Evolutionary conservation across 2,797 vertebrate species (phyloP).

Genomic region (Lerista edwardsae): DNA sequence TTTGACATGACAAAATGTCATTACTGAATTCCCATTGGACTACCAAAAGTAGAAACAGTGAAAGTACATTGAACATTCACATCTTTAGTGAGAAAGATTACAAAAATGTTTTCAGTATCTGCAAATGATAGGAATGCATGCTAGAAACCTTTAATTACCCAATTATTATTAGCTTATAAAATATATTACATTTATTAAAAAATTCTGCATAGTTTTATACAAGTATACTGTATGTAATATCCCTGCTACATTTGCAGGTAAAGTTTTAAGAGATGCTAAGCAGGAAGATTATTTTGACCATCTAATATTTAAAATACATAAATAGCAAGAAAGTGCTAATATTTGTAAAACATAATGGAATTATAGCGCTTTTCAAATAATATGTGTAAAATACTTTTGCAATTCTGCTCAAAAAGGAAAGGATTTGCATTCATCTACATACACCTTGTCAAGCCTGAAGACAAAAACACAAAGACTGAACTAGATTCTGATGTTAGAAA

Average conservation of each 20-base stretch:
- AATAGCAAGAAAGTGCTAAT: conserved; percentile 77
- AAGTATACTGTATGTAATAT: conserved; percentile 78
- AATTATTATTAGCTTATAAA: conserved; percentile 88
- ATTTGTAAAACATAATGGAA: conserved; percentile 71
- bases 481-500: conserved; percentile 43
- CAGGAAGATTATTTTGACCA: conserved; percentile 76
- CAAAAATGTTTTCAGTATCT: conserved; percentile 84
- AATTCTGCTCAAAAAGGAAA: conserved; percentile 55
- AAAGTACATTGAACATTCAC: conserved; percentile 84
- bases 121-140: conserved; percentile 83
- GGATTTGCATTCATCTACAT: conserved; percentile 54
- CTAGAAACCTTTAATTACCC: conserved; percentile 89
- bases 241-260: conserved; percentile 74
- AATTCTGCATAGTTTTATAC: conserved; percentile 85
- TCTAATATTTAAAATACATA: conserved; percentile 74
- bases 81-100: conserved; percentile 86
- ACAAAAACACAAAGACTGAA: conserved; percentile 52
- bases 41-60: conserved; percentile 84
- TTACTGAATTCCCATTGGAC: conserved; percentile 90
- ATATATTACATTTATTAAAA: conserved; percentile 86
- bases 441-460: conserved; percentile 61
- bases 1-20: conserved; percentile 88
- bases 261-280: conserved; percentile 77
- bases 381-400: conserved; percentile 67
- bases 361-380: conserved; percentile 69